Percentiles rank a stretch among this genome's conserved stretches.
Conservation (phyloP, 1,140 invertebrate genomes). For the Linepithema humile region DNA sequence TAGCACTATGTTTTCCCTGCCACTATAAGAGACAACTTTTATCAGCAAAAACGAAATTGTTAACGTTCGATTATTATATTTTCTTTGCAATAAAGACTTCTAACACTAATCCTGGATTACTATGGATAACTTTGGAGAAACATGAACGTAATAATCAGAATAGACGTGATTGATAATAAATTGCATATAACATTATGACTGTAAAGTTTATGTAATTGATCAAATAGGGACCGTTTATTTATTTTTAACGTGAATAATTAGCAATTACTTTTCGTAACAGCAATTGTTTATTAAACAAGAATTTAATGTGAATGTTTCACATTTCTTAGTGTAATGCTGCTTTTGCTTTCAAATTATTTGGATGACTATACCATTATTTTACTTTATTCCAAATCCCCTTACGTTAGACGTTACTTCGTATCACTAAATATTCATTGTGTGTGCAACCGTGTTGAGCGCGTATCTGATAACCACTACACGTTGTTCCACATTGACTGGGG, state of each 20-base stretch:
- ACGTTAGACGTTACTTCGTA: background rate
- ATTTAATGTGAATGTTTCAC: background rate
- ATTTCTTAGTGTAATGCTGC: background rate
- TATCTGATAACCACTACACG: slow-evolving; percentile 35
- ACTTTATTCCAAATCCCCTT: slow-evolving; percentile 12
- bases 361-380: background rate
- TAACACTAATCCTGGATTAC: background rate
- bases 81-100: background rate
- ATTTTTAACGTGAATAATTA: too few species aligned
- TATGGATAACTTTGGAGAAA: background rate
- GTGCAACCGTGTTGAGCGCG: background rate
- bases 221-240: too few species aligned
- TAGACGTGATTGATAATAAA: background rate
- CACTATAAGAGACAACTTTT: background rate
- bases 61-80: background rate
- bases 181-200: too few species aligned
- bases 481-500: slow-evolving; percentile 2
- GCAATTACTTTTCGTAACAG: background rate
- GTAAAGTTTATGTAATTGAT: slow-evolving; percentile 23
- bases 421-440: slow-evolving; percentile 33
- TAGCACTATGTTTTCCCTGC: background rate
- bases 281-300: background rate
- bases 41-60: background rate
- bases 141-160: background rate
- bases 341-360: background rate